phyloP scores from a whole-genome alignment of 2,797 vertebrate species.

The Brotula barbata region DNA sequence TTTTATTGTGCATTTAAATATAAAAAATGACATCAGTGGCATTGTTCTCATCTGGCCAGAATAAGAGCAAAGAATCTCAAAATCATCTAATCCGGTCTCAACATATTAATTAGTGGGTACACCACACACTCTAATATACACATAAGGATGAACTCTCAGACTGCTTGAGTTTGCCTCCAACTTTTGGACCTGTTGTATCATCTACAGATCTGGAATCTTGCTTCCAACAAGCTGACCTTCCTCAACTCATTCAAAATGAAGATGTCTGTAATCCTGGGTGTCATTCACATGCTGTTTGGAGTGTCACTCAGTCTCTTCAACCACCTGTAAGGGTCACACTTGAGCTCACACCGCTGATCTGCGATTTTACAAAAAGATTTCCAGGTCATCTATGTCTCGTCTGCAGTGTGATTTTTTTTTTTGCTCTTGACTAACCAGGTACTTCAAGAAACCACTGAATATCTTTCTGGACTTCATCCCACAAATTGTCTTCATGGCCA shows the following conservation, averaged over 20 bases:
- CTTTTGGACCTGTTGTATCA: background rate
- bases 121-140: no score
- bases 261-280: conserved; percentile 96
- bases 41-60: no score
- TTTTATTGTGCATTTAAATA: no score
- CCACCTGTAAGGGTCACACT: conserved; percentile 72
- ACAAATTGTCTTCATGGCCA: conserved; percentile 94
- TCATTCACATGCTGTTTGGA: conserved; percentile 96
- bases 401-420: background rate
- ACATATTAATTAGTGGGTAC: no score
- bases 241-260: conserved; percentile 99
- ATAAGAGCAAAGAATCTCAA: no score
- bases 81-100: no score
- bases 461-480: conserved; percentile 97
- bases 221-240: conserved; percentile 95
- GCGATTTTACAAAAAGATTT: no score
- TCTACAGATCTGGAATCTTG: conserved; percentile 94
- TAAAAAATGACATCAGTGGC: no score
- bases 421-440: conserved; percentile 74
- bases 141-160: no score
- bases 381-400: background rate
- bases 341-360: no score
- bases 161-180: background rate
- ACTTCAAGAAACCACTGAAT: conserved; percentile 97
- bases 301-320: conserved; percentile 85